These are phyloP conservation scores for Lordiphosa stackelbergi DNA, from an alignment of 1,140 invertebrate species.

Conservation along the genomic window DNA sequence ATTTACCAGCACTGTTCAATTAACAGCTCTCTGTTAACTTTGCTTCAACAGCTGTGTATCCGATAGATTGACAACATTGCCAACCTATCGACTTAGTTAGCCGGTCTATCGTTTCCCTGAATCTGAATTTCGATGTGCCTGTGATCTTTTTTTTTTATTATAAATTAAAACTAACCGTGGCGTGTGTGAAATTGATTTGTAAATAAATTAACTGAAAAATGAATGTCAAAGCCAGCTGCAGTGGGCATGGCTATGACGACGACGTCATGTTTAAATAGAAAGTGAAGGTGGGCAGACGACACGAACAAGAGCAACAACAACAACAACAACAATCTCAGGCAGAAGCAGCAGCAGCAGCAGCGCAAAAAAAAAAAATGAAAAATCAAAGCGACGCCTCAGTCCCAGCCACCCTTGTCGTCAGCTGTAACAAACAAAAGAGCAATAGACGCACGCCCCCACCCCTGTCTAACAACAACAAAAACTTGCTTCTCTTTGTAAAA, in stretches of 20 bases:
- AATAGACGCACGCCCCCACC: slow-evolving; percentile 8
- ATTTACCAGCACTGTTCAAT: not conserved
- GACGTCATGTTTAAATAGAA: slow-evolving; percentile 33
- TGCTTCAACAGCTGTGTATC: not conserved
- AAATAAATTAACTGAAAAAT: slow-evolving; percentile 3
- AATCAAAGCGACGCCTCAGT: slow-evolving; percentile 53
- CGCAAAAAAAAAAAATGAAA: slow-evolving; percentile 26
- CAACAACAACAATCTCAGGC: slow-evolving; percentile 13
- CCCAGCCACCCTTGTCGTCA: slow-evolving; percentile 8
- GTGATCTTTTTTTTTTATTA: slow-evolving; percentile 14
- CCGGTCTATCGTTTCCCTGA: not conserved
- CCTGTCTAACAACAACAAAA: slow-evolving; percentile 4
- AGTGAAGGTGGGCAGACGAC: slow-evolving; percentile 30
- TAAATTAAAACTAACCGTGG: slow-evolving; percentile 9
- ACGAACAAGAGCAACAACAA: slow-evolving; percentile 21
- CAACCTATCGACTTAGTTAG: not conserved
- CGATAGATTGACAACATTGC: not conserved
- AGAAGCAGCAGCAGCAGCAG: slow-evolving; percentile 15
- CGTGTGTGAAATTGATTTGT: slow-evolving; percentile 12
- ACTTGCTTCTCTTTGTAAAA: slow-evolving; percentile 13
- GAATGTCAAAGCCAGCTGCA: slow-evolving; percentile 2
- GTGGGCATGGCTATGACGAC: slow-evolving; percentile 3
- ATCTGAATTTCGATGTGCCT: slow-evolving; percentile 5
- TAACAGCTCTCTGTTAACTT: not conserved
- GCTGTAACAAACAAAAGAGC: slow-evolving; percentile 9